Base-by-base conservation (phyloP, 2,888 invertebrate species). In the Drosophila koepferae region DNA sequence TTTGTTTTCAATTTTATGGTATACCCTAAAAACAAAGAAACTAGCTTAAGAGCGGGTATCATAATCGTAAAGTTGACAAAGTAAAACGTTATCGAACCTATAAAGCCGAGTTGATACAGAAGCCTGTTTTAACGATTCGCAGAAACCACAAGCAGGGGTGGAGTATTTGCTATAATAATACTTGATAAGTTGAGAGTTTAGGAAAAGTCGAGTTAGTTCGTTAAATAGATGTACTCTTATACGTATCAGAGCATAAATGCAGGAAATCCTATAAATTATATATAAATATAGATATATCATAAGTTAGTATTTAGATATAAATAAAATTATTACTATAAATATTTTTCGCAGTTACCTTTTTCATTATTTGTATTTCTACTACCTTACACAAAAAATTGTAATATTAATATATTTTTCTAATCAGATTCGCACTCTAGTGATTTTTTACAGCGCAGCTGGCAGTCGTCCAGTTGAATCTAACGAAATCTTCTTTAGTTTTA, bases 21-120 rank as follows among this genome's bases (percentile, higher is more conserved):
- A 65, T 70, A 69, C 70, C 69, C 61, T 63, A 23, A 36, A 18
- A 38, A 41, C 20, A 18, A 44, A 53, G 36, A 43, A 44, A 38
- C 23, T 16, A 23, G 10, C 49, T 34, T 9, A 7, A 18, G 18
- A 58, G 41, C 10, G 41, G 28, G 20, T 51, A 61, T 31, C 10
- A 43, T 48, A 41, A n/a, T 18, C 23, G 40, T 48, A 20, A 31
- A 43, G 28, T 31, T 23, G 49, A 1, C 10, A 10, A 1, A 0
- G 10, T 12, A 44, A 20, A 8, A 16, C 31, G 4, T 5, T 8
- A 14, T 9, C 2, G 20, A 56, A 2, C 1, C 41, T 14, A 23
- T 46, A 41, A 31, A 55, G 12, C 4, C 8, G 9, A 1, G 1
- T 55, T 55, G 55, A 14, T 28, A 55, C 4, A 41, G 12, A 31